Evolutionary conservation across 1,140 invertebrate genomes (phyloP).

Genomic region (Coptotermes formosanus): DNA sequence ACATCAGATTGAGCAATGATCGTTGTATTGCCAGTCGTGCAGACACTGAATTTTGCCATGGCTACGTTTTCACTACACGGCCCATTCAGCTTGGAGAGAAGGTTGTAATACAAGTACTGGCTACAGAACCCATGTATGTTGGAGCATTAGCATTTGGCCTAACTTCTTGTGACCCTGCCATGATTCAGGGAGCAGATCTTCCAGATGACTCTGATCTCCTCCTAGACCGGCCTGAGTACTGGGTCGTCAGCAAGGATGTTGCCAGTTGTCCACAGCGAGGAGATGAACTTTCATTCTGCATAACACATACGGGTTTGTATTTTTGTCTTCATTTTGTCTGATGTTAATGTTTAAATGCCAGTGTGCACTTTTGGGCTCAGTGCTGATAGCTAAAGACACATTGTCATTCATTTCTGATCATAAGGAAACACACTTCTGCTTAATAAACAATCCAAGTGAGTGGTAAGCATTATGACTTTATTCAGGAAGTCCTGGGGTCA

Average conservation of each 20-base stretch:
- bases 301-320: constrained; percentile 54
- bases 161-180: constrained; percentile 87
- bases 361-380: too few relatives aligned
- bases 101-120: constrained; percentile 76
- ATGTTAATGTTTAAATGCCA: too few relatives aligned
- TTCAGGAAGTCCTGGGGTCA: too few relatives aligned
- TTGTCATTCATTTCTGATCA: too few relatives aligned
- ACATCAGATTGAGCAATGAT: constrained; percentile 77
- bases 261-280: constrained; percentile 77
- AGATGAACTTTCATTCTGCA: constrained; percentile 87
- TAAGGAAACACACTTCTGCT: too few relatives aligned
- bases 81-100: constrained; percentile 84
- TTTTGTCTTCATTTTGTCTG: neutral
- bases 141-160: constrained; percentile 88
- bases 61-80: constrained; percentile 87
- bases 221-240: constrained; percentile 93
- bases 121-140: constrained; percentile 81
- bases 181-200: constrained; percentile 68
- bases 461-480: too few relatives aligned
- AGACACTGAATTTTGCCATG: constrained; percentile 88
- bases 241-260: constrained; percentile 94
- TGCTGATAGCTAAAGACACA: too few relatives aligned
- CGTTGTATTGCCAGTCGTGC: constrained; percentile 76
- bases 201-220: constrained; percentile 92
- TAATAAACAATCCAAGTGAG: too few relatives aligned